Percentiles rank a stretch among this genome's conserved stretches.
These are phyloP conservation scores for Eolophus roseicapilla DNA, from an alignment of 2,113 vertebrate species.

Conservation along the genomic window DNA sequence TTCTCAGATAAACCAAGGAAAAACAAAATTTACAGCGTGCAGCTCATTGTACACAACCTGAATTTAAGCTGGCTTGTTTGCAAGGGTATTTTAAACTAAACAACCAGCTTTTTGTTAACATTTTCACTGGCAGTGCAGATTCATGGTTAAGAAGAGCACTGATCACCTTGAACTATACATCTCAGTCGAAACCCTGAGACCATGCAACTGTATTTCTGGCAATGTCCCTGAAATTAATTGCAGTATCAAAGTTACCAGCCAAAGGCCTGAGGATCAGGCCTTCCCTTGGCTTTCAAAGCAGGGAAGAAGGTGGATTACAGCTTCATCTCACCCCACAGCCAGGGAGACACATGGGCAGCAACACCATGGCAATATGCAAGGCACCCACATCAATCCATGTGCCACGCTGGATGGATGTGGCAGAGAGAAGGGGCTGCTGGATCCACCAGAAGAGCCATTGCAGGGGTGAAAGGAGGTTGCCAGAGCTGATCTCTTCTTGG, in stretches of 20 bases:
- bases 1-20: background rate
- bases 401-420: background rate
- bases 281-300: background rate
- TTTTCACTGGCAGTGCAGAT: conserved; percentile 6
- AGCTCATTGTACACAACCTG: background rate
- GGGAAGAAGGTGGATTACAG: background rate
- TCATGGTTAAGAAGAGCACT: background rate
- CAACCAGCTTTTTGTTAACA: conserved; percentile 37
- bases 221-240: background rate
- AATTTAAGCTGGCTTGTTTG: conserved; percentile 13
- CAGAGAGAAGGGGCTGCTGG: background rate
- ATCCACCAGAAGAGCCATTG: background rate
- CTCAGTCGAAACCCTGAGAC: background rate
- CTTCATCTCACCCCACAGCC: background rate
- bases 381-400: rapidly evolving
- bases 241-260: background rate
- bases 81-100: conserved; percentile 31
- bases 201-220: background rate
- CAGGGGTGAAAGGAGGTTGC: background rate
- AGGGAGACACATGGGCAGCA: background rate
- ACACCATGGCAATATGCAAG: background rate
- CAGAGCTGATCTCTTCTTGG: background rate
- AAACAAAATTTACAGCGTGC: background rate
- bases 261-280: background rate
- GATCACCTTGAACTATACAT: background rate